Evolutionary conservation across 37 sponge, comb jelly and placozoan species (phyloP).

Genomic region (Geodia barretti): DNA sequence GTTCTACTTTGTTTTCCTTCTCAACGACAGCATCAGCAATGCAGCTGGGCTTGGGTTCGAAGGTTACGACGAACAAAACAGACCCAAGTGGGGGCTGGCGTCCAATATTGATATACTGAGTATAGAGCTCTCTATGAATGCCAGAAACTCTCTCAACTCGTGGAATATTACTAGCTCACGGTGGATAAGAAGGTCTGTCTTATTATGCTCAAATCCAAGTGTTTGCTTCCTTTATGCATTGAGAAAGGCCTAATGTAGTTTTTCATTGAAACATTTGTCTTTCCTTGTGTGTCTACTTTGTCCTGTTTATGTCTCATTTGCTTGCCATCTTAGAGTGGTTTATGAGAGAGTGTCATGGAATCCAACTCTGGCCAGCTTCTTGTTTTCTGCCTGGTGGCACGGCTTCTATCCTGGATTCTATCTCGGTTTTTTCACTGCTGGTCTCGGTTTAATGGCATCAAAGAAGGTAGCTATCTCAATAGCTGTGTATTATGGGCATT

Average conservation of each 20-base stretch:
- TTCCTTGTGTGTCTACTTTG: too few species aligned
- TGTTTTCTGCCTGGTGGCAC: conserved; percentile 85
- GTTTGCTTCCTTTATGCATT: too few species aligned
- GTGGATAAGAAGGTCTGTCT: conserved; percentile 84
- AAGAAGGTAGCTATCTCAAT: conserved; percentile 75
- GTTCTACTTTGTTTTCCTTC: conserved; percentile 32
- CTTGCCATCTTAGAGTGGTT: conserved; percentile 37
- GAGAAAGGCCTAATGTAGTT: too few species aligned
- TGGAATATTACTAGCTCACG: conserved; percentile 71
- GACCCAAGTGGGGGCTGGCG: conserved; percentile 69
- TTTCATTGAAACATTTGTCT: too few species aligned
- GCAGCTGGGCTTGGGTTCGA: conserved; percentile 71
- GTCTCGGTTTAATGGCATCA: conserved; percentile 38
- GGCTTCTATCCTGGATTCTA: conserved; percentile 93
- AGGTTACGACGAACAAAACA: conserved; percentile 69
- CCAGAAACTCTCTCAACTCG: conserved; percentile 12
- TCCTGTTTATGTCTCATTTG: too few species aligned
- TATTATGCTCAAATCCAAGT: too few species aligned
- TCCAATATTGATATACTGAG: conserved; percentile 30
- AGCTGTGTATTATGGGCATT: not conserved
- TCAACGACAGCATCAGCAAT: conserved; percentile 77
- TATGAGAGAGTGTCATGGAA: conserved; percentile 39
- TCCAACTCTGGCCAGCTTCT: conserved; percentile 61
- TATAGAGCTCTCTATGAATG: conserved; percentile 65
- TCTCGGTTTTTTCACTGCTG: conserved; percentile 54